Conservation (phyloP, 2,113 vertebrate species). For the Sinocyclocheilus anophthalmus region DNA sequence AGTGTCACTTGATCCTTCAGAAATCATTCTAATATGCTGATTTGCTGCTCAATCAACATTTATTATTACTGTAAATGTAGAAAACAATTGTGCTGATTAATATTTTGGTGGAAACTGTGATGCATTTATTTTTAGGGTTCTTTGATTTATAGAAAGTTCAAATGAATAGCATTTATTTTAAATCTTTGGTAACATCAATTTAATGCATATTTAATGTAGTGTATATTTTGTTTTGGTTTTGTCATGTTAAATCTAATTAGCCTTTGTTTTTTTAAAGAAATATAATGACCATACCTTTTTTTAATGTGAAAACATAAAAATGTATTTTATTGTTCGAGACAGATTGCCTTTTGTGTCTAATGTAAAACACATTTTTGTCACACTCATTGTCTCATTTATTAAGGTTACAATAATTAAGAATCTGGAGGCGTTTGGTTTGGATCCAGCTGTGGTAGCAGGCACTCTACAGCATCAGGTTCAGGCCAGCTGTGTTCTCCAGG, state of each 20-base stretch:
- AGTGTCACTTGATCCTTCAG: not conserved
- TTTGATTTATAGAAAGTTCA: no score
- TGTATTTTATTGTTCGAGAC: not conserved
- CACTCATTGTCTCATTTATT: not conserved
- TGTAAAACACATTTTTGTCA: not conserved
- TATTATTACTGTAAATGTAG: no score
- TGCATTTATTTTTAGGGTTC: no score
- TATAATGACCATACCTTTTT: no score
- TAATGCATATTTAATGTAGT: no score
- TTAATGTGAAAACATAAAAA: not conserved
- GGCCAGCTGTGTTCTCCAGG: conserved; percentile 84
- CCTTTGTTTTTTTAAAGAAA: no score
- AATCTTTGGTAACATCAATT: no score
- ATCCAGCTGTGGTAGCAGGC: conserved; percentile 81
- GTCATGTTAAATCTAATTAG: no score
- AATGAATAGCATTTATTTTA: no score
- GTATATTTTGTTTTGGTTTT: no score
- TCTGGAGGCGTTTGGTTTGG: conserved; percentile 88
- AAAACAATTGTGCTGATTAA: no score
- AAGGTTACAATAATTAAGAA: conserved; percentile 95
- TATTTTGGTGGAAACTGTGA: no score
- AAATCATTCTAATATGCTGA: not conserved
- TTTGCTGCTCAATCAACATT: not conserved
- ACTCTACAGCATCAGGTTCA: conserved; percentile 87
- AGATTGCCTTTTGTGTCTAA: not conserved